A percentile compares a stretch with the other conserved stretches of the same genome.
Evolutionary conservation across 1,140 invertebrate species (phyloP).

Genomic region (Nixonia krombeini): DNA sequence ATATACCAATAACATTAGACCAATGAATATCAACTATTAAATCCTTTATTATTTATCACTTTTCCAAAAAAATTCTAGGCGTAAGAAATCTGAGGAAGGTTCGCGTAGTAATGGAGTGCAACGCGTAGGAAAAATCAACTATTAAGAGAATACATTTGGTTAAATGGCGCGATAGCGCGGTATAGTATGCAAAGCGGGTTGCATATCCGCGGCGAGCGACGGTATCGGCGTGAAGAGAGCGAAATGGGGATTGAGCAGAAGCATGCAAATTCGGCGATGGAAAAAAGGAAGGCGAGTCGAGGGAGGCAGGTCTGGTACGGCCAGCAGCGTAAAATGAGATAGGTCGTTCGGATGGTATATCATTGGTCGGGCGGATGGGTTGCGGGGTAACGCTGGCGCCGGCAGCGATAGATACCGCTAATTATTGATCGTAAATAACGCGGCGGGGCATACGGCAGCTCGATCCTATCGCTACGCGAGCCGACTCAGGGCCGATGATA

Average conservation of each 20-base stretch:
- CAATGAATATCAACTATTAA: too few relatives aligned
- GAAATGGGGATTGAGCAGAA: background rate
- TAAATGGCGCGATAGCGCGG: too few relatives aligned
- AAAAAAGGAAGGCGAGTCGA: conserved; percentile 2
- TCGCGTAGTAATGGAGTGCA: too few relatives aligned
- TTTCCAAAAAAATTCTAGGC: too few relatives aligned
- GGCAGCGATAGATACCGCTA: conserved; percentile 72
- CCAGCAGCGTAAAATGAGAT: conserved; percentile 24
- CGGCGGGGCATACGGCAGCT: conserved; percentile 45
- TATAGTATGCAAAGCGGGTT: too few relatives aligned
- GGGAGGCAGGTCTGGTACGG: conserved; percentile 10
- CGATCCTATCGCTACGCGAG: conserved; percentile 47
- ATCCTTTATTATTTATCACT: too few relatives aligned
- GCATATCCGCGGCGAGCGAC: too few relatives aligned
- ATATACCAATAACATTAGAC: too few relatives aligned
- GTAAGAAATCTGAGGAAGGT: too few relatives aligned
- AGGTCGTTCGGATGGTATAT: conserved; percentile 39
- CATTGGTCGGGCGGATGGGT: conserved; percentile 44
- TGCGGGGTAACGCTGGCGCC: conserved; percentile 62
- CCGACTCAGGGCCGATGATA: conserved; percentile 39
- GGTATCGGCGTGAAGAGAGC: too few relatives aligned
- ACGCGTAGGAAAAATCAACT: too few relatives aligned
- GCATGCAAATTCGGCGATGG: conserved; percentile 22
- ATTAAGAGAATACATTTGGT: too few relatives aligned
- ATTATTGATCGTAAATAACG: conserved; percentile 72